Conservation (phyloP, 2,113 vertebrate genomes). For the Donacobius atricapilla region DNA sequence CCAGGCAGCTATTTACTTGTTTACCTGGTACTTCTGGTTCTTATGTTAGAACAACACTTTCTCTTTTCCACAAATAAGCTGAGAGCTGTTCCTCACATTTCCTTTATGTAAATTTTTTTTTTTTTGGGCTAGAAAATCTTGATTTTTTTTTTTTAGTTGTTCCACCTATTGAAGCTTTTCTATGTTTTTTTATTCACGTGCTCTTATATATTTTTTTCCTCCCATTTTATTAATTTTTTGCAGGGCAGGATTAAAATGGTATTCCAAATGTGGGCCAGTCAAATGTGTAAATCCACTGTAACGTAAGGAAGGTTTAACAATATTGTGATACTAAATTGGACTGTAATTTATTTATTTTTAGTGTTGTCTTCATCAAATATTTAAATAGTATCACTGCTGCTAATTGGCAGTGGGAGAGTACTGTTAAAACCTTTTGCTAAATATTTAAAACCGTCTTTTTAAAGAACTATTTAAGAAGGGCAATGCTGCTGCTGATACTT, state of each 20-base stretch:
- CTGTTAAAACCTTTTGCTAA: neutral
- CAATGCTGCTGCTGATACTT: neutral
- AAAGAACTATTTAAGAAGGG: neutral
- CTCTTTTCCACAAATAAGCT: neutral
- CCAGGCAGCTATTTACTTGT: neutral
- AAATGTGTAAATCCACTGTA: neutral
- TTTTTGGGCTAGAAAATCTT: neutral
- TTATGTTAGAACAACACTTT: neutral
- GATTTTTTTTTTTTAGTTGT: neutral
- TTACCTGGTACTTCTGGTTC: neutral
- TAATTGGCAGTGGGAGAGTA: neutral
- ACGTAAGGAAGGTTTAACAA: neutral
- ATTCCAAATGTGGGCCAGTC: neutral
- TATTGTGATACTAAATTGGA: neutral
- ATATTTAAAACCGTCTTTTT: constrained; percentile 28
- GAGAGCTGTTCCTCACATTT: neutral
- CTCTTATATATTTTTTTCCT: neutral
- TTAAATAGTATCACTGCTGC: neutral
- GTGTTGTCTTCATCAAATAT: constrained; percentile 16
- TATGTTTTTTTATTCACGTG: neutral
- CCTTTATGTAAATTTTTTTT: neutral
- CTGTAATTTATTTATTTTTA: constrained; percentile 35
- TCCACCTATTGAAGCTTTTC: neutral
- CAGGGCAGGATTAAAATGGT: neutral
- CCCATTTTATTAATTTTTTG: neutral